These are phyloP conservation scores for Salpingus planirostris DNA, from an alignment of 2,888 invertebrate species.

Conservation along the genomic window DNA sequence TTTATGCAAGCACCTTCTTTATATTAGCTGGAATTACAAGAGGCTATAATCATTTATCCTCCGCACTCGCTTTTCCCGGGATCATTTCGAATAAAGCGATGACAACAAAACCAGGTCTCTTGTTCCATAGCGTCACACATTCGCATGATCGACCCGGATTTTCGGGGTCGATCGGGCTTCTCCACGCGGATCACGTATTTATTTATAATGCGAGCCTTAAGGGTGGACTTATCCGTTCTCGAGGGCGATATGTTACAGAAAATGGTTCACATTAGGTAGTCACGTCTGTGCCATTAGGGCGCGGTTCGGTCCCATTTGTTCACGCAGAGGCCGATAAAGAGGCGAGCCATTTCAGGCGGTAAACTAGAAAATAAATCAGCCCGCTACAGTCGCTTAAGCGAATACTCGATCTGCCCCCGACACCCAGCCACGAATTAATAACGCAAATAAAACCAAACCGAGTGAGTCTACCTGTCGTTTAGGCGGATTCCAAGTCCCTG, in stretches of 20 bases:
- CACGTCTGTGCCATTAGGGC: slow-evolving; percentile 13
- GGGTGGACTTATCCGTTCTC: slow-evolving; percentile 1
- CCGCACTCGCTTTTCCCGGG: too few relatives aligned
- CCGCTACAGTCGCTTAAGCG: slow-evolving; percentile 8
- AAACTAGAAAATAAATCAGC: slow-evolving; percentile 20
- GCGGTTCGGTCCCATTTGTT: slow-evolving; percentile 17
- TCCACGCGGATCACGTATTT: slow-evolving; percentile 6
- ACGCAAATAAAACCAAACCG: too few relatives aligned
- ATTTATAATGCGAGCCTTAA: too few relatives aligned
- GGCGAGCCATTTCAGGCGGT: slow-evolving; percentile 16
- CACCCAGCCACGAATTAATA: too few relatives aligned
- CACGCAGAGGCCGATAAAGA: slow-evolving; percentile 18
- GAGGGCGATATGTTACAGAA: slow-evolving; percentile 9
- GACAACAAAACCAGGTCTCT: too few relatives aligned
- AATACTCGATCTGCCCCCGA: too few relatives aligned
- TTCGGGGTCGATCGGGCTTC: neutral
- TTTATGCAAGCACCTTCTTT: slow-evolving; percentile 20
- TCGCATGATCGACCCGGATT: slow-evolving; percentile 4
- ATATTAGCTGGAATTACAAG: too few relatives aligned
- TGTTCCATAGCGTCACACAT: too few relatives aligned
- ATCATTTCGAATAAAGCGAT: too few relatives aligned
- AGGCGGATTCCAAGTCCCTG: too few relatives aligned
- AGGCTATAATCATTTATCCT: too few relatives aligned
- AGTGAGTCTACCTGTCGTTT: too few relatives aligned
- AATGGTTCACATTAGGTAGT: slow-evolving; percentile 15